Percentiles rank a stretch among this genome's conserved stretches.
Evolutionary conservation across 1,140 invertebrate genomes (phyloP).

Genomic region (Anastatus disparis): DNA sequence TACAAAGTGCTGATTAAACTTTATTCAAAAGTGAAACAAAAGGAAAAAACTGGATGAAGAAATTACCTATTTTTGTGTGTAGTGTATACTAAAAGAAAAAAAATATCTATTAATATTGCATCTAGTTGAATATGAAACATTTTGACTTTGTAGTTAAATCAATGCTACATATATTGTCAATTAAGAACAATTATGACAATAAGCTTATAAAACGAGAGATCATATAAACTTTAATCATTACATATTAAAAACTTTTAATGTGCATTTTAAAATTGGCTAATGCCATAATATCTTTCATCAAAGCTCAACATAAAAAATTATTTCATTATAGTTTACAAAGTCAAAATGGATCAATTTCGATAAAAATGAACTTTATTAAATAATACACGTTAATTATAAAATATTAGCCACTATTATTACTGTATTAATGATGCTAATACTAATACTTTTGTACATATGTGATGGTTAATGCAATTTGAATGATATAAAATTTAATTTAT

Average conservation of each 20-base stretch:
- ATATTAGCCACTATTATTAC: conserved; percentile 41
- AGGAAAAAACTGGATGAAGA: conserved; percentile 28
- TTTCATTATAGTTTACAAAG: conserved; percentile 6
- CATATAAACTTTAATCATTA: no score
- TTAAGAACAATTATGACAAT: no score
- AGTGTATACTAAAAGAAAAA: conserved; percentile 27
- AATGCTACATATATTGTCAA: conserved; percentile 6
- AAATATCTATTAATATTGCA: conserved; percentile 40
- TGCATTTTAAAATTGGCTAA: no score
- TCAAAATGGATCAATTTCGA: neutral
- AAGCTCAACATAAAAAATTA: neutral
- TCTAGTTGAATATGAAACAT: conserved; percentile 27
- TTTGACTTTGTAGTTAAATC: conserved; percentile 19
- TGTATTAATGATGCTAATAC: conserved; percentile 53
- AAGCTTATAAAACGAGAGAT: no score
- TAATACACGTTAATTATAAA: conserved; percentile 4
- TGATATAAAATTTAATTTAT: conserved; percentile 55
- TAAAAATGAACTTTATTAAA: conserved; percentile 21
- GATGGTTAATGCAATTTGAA: conserved; percentile 53
- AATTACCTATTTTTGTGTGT: conserved; percentile 56
- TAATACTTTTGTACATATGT: conserved; percentile 59
- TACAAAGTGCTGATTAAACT: neutral
- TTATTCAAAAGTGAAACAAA: conserved; percentile 39
- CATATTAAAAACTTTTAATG: no score
- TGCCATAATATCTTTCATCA: no score